phyloP scores from a whole-genome alignment of 64 coral and sea anemone genomes.

The Dendronephthya gigantea region DNA sequence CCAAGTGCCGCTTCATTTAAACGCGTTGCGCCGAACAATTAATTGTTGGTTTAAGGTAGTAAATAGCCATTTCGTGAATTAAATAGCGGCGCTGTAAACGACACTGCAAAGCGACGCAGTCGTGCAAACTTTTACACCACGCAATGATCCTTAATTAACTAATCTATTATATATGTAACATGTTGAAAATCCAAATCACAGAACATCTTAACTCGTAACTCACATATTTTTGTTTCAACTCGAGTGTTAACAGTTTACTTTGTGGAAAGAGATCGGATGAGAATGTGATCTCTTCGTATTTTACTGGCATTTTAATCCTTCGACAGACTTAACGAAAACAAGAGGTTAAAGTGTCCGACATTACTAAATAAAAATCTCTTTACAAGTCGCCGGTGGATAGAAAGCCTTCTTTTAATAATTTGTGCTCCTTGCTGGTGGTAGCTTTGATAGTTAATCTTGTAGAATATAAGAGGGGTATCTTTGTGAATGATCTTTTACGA shows the following conservation, averaged over 20 bases:
- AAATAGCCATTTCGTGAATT: slow-evolving; percentile 14
- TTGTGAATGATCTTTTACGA: not conserved
- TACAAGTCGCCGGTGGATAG: not conserved
- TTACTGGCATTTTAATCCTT: not conserved
- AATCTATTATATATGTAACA: not conserved
- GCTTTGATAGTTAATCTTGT: not conserved
- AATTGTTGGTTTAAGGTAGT: slow-evolving; percentile 14
- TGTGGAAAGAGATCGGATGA: not conserved
- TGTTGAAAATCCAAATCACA: not conserved
- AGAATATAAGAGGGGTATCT: not conserved
- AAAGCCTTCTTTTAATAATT: not conserved
- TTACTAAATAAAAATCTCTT: not conserved
- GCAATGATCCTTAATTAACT: slow-evolving; percentile 9
- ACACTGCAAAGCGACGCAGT: not conserved
- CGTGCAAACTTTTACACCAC: not conserved
- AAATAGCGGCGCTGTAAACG: not conserved
- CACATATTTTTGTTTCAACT: not conserved
- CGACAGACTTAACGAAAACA: not conserved
- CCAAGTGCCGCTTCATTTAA: not conserved
- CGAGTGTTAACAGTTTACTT: not conserved
- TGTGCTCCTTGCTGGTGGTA: not conserved
- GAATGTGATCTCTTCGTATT: not conserved
- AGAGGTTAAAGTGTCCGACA: not conserved
- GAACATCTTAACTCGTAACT: not conserved
- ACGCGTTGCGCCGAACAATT: slow-evolving; percentile 1